Percentiles rank a stretch among this genome's conserved stretches.
These are phyloP conservation scores for Promerops cafer DNA, from an alignment of 2,113 vertebrate genomes.

Conservation along the genomic window DNA sequence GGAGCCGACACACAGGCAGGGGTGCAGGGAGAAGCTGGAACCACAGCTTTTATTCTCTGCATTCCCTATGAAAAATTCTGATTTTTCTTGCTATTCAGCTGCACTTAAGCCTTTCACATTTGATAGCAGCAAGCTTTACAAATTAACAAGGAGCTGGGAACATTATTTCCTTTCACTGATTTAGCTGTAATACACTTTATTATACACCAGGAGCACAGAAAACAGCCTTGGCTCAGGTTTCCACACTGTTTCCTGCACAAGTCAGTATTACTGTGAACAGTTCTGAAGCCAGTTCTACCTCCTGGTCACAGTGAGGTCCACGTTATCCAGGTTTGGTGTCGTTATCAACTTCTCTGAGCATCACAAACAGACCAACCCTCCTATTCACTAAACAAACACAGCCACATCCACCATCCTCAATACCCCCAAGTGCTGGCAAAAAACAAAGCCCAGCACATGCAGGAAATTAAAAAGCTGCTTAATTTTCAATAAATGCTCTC, in stretches of 20 bases:
- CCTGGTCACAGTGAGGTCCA: background rate
- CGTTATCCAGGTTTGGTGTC: fast-evolving
- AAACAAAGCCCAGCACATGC: fast-evolving
- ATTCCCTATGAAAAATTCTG: fast-evolving
- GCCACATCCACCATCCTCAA: background rate
- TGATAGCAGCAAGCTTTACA: background rate
- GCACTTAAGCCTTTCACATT: background rate
- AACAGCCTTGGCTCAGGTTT: background rate
- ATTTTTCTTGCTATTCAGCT: background rate
- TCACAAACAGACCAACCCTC: background rate
- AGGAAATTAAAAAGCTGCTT: background rate
- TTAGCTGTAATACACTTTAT: background rate
- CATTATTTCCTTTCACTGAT: background rate
- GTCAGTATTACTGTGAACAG: background rate
- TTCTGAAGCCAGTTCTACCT: background rate
- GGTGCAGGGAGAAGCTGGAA: fast-evolving
- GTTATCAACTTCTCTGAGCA: background rate
- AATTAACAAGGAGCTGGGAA: background rate
- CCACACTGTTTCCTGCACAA: background rate
- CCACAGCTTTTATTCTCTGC: background rate
- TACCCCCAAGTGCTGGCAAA: fast-evolving
- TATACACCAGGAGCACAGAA: background rate
- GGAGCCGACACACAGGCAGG: fast-evolving
- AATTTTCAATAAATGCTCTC: background rate
- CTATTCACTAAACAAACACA: background rate